Base-by-base conservation (phyloP, 37 sponge, comb jelly and placozoan species). In the Beroe forskalii region DNA sequence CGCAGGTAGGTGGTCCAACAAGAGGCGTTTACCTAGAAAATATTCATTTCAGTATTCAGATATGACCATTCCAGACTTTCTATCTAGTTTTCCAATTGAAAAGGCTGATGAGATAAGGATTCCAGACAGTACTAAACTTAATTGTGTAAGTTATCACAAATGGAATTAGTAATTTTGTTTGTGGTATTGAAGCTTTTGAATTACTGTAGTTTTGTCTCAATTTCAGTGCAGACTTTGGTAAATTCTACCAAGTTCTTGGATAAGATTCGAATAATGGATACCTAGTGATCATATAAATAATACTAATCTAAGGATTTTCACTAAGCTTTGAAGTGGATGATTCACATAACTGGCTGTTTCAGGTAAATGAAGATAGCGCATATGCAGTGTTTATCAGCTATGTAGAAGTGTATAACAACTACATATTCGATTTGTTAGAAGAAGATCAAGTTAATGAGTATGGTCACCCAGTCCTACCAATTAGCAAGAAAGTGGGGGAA, bases 341-440 rank as follows among this genome's bases (percentile, higher is more conserved):
- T 66, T 66, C 20, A 25, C n/a, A 66, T n/a, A 66, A 66, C 23
- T n/a, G 27, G 8, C 27, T 72, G 8, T 37, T 80, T 17, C 48
- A 80, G 42, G 92, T 95, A 0, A 97, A 98, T 60, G 95, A 96
- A 90, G 99, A 98, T 89, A 93, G 90, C 41, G 91, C 76, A 38
- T 98, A 95, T 90, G 92, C 95, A 62, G 95, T 98, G 60, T 96
- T 98, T 92, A 94, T 96, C 60, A 94, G 95, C 60, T 98, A 95
- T 63, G 91, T 96, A 27, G 99, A 98, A 72, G 95, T 98, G 48
- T 98, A 96, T 92, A 98, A 98, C 91, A 96, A 98, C 93, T 98
- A 93, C 90, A 90, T 96, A 27, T 98, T 92, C 60, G 99, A 98
- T 75, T 92, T 98, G 33, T 91, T 98, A 55, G 99, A 98, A 31